Evolutionary conservation across 2,888 invertebrate species (phyloP).

Genomic region (Amaurobius ferox): DNA sequence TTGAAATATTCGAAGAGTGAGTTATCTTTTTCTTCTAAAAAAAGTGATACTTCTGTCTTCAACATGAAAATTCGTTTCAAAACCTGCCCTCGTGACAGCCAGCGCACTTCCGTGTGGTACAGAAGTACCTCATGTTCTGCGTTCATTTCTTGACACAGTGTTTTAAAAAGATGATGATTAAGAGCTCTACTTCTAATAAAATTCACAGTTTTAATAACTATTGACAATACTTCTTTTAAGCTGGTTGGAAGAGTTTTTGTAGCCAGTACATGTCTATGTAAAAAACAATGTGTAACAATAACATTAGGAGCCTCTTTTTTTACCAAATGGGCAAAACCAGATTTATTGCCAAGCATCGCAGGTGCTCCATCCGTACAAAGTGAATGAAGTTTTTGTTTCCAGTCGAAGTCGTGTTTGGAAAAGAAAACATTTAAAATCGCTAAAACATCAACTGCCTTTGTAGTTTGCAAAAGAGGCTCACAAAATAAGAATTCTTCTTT

Average conservation of each 20-base stretch:
- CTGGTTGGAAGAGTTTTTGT: constrained; percentile 50
- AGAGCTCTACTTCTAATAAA: constrained; percentile 83
- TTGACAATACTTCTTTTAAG: constrained; percentile 50
- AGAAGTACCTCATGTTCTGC: constrained; percentile 43
- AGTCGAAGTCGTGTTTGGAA: too few species aligned
- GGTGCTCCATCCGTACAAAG: too few species aligned
- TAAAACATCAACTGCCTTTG: constrained; percentile 43
- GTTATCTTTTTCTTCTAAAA: constrained; percentile 32
- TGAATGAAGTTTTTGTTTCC: too few species aligned
- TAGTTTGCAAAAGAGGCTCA: constrained; percentile 41
- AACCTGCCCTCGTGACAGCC: constrained; percentile 37
- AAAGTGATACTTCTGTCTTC: constrained; percentile 44
- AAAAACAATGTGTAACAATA: constrained; percentile 18
- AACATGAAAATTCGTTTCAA: constrained; percentile 48
- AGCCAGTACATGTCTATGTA: constrained; percentile 47
- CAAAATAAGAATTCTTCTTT: constrained; percentile 53
- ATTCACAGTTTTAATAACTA: constrained; percentile 73
- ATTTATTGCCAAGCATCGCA: too few species aligned
- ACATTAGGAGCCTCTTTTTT: constrained; percentile 34
- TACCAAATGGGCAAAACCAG: too few species aligned
- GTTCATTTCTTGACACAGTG: constrained; percentile 43
- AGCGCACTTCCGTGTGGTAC: constrained; percentile 38
- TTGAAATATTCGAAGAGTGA: constrained; percentile 26
- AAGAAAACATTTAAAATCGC: constrained; percentile 36
- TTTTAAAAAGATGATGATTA: constrained; percentile 52